Conservation (phyloP, 2,888 invertebrate species). For the Cantharis flavilabris region DNA sequence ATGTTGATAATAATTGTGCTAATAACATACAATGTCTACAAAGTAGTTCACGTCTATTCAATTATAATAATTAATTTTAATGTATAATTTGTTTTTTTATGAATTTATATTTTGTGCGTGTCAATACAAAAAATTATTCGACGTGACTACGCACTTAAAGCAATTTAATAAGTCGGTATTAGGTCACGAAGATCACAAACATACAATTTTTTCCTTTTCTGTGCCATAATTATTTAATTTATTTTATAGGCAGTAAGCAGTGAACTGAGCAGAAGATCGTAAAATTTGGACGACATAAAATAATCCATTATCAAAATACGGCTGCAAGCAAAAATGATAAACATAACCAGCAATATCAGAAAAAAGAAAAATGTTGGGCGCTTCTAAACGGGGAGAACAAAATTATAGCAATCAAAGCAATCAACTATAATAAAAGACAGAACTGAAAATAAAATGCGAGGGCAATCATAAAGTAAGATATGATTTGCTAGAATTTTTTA, state of each 20-base stretch:
- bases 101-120: constrained; percentile 24
- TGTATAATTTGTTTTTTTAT: constrained; percentile 6
- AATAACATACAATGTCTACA: background rate
- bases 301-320: background rate
- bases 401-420: constrained; percentile 23
- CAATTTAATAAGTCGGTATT: constrained; percentile 18
- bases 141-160: constrained; percentile 25
- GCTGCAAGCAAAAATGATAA: background rate
- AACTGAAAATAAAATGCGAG: constrained; percentile 9
- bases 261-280: constrained; percentile 21
- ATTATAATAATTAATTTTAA: background rate
- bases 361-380: constrained; percentile 2
- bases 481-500: constrained; percentile 17
- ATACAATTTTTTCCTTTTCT: constrained; percentile 16
- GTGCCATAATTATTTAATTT: constrained; percentile 26
- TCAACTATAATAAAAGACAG: constrained; percentile 13
- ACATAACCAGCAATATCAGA: constrained; percentile 1
- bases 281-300: constrained; percentile 20
- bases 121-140: constrained; percentile 21
- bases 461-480: constrained; percentile 18
- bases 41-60: background rate
- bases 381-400: constrained; percentile 12
- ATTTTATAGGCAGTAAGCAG: constrained; percentile 8
- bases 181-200: constrained; percentile 26
- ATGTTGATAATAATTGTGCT: background rate